A percentile compares a stretch with the other conserved stretches of the same genome.
phyloP scores from a whole-genome alignment of 2,113 vertebrate genomes.

The Tragelaphus imberbis region DNA sequence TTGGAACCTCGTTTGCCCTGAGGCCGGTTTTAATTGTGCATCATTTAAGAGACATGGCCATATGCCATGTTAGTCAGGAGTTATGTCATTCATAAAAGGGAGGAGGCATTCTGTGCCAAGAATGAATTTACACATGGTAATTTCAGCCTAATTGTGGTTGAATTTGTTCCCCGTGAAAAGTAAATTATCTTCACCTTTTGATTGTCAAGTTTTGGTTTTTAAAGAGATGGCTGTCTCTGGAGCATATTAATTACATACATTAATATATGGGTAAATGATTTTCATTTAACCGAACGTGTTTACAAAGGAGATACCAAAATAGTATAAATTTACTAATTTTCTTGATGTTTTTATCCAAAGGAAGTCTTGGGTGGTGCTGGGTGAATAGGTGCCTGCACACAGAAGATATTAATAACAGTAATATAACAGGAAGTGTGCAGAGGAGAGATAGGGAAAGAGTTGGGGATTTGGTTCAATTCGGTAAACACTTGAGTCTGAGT shows the following conservation, averaged over 20 bases:
- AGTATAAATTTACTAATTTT: background rate
- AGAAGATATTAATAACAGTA: background rate
- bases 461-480: background rate
- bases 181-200: background rate
- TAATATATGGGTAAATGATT: background rate
- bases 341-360: background rate
- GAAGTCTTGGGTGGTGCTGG: background rate
- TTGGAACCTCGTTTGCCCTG: background rate
- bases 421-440: constrained; percentile 39
- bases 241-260: background rate
- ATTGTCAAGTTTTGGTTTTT: background rate
- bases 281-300: background rate
- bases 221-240: background rate
- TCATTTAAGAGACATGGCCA: background rate
- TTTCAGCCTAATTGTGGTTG: background rate
- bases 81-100: constrained; percentile 44
- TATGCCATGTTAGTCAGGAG: background rate
- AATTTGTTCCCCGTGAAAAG: background rate
- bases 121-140: background rate
- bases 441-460: constrained; percentile 32
- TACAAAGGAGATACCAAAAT: background rate
- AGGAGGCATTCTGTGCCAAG: background rate
- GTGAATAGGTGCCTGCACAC: background rate
- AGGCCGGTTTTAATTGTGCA: background rate
- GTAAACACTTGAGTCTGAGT: background rate